Evolutionary conservation across 2,888 invertebrate species (phyloP).

Genomic region (Heliconius erato): DNA sequence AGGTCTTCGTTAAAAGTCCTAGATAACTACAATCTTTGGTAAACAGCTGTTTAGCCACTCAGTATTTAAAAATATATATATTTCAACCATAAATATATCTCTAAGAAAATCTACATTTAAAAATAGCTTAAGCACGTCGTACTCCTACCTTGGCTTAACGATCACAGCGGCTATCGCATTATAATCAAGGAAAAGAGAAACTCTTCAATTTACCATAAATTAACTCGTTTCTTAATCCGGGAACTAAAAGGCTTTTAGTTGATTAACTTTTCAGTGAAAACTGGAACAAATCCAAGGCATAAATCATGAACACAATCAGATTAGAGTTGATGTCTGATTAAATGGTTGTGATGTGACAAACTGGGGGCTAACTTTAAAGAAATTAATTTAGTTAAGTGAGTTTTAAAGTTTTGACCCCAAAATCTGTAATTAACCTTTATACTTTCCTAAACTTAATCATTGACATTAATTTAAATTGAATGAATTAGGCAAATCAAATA

Average conservation of each 20-base stretch:
- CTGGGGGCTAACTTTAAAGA: conserved; percentile 24
- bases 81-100: background rate
- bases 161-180: conserved; percentile 51
- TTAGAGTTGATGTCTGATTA: conserved; percentile 77
- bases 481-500: conserved; percentile 4
- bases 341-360: conserved; percentile 49
- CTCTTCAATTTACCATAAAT: conserved; percentile 75
- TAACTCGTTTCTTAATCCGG: conserved; percentile 77
- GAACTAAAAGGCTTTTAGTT: conserved; percentile 79
- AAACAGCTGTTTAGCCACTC: no score
- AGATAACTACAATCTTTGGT: no score
- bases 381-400: conserved; percentile 38
- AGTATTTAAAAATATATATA: background rate
- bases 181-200: conserved; percentile 69
- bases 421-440: conserved; percentile 15
- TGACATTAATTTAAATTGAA: background rate
- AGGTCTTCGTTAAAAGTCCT: no score
- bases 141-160: conserved; percentile 37
- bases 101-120: conserved; percentile 37
- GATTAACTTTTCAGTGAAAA: conserved; percentile 81
- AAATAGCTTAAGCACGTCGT: conserved; percentile 49
- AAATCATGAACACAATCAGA: conserved; percentile 82
- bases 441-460: background rate
- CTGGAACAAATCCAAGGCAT: conserved; percentile 75
- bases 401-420: background rate